A percentile compares a stretch with the other conserved stretches of the same genome.
Conservation (phyloP, 2,797 vertebrate genomes). For the Micrastur ruficollis region DNA sequence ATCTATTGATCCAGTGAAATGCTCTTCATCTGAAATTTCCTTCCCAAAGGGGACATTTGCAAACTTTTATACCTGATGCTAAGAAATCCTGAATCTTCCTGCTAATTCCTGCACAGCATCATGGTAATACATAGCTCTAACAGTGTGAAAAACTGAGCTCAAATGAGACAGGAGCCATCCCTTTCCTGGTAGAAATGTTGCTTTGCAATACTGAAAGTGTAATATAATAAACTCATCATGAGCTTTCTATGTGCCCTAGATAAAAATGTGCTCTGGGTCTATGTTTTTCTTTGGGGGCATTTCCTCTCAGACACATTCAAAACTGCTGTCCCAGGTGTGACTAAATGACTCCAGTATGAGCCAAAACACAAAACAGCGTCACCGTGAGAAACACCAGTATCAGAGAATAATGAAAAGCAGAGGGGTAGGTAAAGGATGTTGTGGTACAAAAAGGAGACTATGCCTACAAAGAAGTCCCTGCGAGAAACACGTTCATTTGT, state of each 20-base stretch:
- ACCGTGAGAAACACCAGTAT: background rate
- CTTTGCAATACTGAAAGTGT: background rate
- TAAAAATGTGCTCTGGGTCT: background rate
- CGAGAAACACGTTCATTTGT: background rate
- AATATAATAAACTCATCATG: background rate
- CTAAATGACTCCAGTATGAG: background rate
- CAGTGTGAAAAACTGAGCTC: background rate
- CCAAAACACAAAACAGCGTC: background rate
- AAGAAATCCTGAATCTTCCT: background rate
- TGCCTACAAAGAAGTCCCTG: background rate
- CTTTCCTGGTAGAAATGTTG: background rate
- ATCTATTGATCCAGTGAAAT: conserved; percentile 36
- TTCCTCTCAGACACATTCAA: background rate
- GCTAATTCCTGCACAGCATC: background rate
- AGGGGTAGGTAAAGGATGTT: background rate
- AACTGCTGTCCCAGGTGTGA: background rate
- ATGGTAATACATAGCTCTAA: background rate
- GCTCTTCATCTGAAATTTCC: conserved; percentile 34
- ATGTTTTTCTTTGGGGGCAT: background rate
- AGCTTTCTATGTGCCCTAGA: background rate
- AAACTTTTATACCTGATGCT: background rate
- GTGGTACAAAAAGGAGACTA: background rate
- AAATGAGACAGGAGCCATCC: background rate
- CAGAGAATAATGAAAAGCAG: background rate
- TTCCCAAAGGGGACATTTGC: conserved; percentile 30